Percentiles rank a stretch among this genome's conserved stretches.
These are phyloP conservation scores for Tapirus indicus DNA, from an alignment of 2,797 vertebrate species.

Conservation along the genomic window DNA sequence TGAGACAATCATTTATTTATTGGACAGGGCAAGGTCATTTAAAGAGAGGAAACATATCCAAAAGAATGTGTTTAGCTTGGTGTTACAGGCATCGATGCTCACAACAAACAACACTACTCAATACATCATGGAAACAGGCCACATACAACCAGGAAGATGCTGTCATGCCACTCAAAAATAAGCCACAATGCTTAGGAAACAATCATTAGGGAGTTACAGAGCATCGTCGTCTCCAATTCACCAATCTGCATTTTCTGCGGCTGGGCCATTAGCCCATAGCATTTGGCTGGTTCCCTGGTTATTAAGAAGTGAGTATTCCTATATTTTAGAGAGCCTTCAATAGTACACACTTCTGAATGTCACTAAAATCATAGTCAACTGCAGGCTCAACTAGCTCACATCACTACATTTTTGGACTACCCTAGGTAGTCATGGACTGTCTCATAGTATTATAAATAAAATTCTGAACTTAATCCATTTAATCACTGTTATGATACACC, in stretches of 20 bases:
- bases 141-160: conserved; percentile 58
- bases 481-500: conserved; percentile 55
- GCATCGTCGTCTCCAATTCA: background rate
- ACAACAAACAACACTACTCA: conserved; percentile 79
- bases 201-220: conserved; percentile 50
- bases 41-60: conserved; percentile 84
- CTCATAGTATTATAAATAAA: conserved; percentile 53
- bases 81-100: conserved; percentile 83
- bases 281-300: conserved; percentile 62
- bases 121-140: conserved; percentile 71
- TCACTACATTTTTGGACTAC: conserved; percentile 49
- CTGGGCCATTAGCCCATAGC: conserved; percentile 48
- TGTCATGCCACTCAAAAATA: conserved; percentile 70
- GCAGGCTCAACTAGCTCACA: conserved; percentile 47
- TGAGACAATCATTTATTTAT: conserved; percentile 88
- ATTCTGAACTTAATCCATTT: conserved; percentile 44
- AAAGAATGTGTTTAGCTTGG: conserved; percentile 85
- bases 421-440: background rate
- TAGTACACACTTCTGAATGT: conserved; percentile 32
- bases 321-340: conserved; percentile 54
- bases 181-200: conserved; percentile 64
- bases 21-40: conserved; percentile 86
- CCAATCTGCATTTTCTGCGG: background rate
- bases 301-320: conserved; percentile 35
- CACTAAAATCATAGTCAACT: conserved; percentile 5